A percentile compares a stretch with the other conserved stretches of the same genome.
These are phyloP conservation scores for Mycalesis mineus DNA, from an alignment of 2,888 invertebrate species.

Conservation along the genomic window DNA sequence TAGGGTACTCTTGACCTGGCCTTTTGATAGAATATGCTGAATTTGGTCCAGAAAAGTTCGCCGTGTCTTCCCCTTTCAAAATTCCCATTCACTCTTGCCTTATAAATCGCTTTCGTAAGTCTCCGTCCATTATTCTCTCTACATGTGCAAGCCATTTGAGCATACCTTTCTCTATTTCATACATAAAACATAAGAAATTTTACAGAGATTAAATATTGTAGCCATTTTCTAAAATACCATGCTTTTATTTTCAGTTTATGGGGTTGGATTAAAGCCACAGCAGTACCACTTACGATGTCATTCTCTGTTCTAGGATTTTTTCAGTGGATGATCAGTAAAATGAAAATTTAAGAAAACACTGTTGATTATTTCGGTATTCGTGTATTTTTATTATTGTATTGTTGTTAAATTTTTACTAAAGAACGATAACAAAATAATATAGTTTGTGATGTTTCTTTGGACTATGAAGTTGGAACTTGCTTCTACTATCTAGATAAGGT, in stretches of 20 bases:
- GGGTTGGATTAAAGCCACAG: slow-evolving; percentile 87
- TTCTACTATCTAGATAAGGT: no score
- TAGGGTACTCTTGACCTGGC: no score
- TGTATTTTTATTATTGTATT: not conserved
- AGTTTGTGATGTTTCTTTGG: slow-evolving; percentile 7
- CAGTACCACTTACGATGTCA: slow-evolving; percentile 88
- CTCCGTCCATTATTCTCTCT: no score
- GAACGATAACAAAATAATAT: not conserved
- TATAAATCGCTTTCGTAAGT: no score
- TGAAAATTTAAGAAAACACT: slow-evolving; percentile 68
- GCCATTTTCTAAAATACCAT: no score
- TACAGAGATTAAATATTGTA: no score
- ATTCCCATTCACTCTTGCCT: no score
- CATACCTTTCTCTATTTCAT: no score
- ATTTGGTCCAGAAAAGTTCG: no score
- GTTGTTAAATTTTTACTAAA: not conserved
- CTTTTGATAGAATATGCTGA: no score
- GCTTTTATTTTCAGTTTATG: slow-evolving; percentile 80
- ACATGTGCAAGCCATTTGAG: no score
- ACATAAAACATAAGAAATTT: not conserved
- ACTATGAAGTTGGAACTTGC: not conserved
- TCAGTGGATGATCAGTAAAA: slow-evolving; percentile 86
- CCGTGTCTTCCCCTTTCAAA: no score
- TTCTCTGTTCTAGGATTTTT: slow-evolving; percentile 86
- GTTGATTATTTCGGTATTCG: not conserved